Base-by-base conservation (phyloP, 92 coral and sea anemone species). In the Phymanthus crucifer region DNA sequence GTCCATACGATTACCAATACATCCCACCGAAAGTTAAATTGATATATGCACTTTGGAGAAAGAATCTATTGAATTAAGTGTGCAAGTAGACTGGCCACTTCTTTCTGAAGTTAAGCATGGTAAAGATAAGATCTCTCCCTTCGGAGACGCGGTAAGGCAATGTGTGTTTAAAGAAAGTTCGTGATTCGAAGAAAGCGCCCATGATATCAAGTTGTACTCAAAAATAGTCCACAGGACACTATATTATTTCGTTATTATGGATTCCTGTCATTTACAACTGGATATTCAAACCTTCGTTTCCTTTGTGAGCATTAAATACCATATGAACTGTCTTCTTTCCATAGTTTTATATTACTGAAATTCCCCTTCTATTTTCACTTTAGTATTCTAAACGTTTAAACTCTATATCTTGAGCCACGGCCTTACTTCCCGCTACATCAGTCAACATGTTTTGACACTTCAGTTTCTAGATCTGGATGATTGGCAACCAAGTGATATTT, bases 171-270 rank as follows among this genome's bases (percentile, higher is more conserved):
- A 61, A 61, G 33, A 61, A 61, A 26, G 27, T 54, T 54, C 64
- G 64, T 54, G 64, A 7, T 43, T 43, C 48, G 48, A 43, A 17
- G n/a, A 54, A 54, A 54, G 14, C 27, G 4, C 10, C 23, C 29
- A 54, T 43, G 27, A 61, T 61, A 61, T 61, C 68, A 61, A 27
- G 32, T 61, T 61, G 68, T 61, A 61, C 32, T 61, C 19, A 61
- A n/a, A n/a, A 50, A 19, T 13, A 54, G 64, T 19, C 29, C 6
- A 14, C 24, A 7, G 4, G 14, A 5, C 3, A 16, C 18, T 16
- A 4, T 50, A 21, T 50, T n/a, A 18, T 50, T 50, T 54, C 5
- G 45, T 38, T 38, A 11, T 38, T 3, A 38, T 38, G 9, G 9
- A 5, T 6, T 38, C 45, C 5, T 38, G 7, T 38, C 0, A 38